Conservation (phyloP, 2,888 invertebrate genomes). For the Callosobruchus maculatus region DNA sequence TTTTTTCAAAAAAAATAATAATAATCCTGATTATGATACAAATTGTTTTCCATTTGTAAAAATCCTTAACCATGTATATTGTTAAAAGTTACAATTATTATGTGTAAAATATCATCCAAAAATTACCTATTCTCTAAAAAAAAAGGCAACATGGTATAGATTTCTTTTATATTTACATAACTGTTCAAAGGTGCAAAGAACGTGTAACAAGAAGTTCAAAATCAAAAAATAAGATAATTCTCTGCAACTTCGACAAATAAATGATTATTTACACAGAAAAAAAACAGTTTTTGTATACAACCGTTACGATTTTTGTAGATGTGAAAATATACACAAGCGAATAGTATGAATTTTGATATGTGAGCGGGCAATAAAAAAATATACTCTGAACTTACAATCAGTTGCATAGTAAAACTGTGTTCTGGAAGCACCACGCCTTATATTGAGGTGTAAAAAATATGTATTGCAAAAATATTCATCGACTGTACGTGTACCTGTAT, state of each 20-base stretch:
- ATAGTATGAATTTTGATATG: neutral
- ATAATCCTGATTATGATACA: neutral
- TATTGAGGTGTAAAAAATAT: conserved; percentile 11
- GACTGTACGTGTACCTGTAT: conserved; percentile 6
- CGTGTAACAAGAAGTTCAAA: conserved; percentile 1
- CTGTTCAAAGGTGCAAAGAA: conserved; percentile 21
- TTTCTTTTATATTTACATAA: conserved; percentile 25
- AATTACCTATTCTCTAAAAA: conserved; percentile 31
- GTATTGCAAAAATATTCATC: conserved; percentile 8
- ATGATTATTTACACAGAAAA: conserved; percentile 24
- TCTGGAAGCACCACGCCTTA: conserved; percentile 29
- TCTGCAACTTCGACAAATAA: conserved; percentile 19
- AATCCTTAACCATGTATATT: conserved; percentile 24
- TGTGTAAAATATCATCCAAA: conserved; percentile 40
- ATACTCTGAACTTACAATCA: neutral
- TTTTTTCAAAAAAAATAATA: neutral
- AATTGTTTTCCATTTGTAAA: conserved; percentile 17
- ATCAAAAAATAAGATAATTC: conserved; percentile 5
- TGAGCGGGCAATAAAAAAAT: neutral
- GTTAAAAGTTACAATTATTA: conserved; percentile 28
- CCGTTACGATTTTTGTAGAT: neutral
- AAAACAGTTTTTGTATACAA: conserved; percentile 11
- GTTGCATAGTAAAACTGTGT: conserved; percentile 6
- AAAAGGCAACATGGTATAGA: conserved; percentile 42
- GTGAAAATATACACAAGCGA: neutral